A percentile compares a stretch with the other conserved stretches of the same genome.
These are phyloP conservation scores for Macaria notata DNA, from an alignment of 2,888 invertebrate species.

Conservation along the genomic window DNA sequence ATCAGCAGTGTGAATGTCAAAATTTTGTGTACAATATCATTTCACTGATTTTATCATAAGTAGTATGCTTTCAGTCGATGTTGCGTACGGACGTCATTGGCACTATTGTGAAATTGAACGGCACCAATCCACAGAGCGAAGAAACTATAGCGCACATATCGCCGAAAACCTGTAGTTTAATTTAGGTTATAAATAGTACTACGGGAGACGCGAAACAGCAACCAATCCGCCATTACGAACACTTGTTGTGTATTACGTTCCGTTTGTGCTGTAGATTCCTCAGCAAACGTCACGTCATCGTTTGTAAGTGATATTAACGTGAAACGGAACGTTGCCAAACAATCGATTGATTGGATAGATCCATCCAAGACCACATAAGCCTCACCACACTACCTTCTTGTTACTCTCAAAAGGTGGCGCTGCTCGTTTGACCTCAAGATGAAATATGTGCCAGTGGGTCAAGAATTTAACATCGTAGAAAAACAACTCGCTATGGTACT, in stretches of 20 bases:
- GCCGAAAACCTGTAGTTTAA: constrained; percentile 82
- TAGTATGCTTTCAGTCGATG: constrained; percentile 71
- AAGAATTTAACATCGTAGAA: constrained; percentile 14
- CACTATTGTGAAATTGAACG: constrained; percentile 75
- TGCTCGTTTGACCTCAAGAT: constrained; percentile 24
- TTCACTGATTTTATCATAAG: constrained; percentile 77
- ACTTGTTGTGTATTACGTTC: constrained; percentile 69
- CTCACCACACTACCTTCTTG: not conserved
- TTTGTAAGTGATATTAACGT: constrained; percentile 46
- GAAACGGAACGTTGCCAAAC: constrained; percentile 32
- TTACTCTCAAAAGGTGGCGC: constrained; percentile 35
- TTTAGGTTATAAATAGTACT: constrained; percentile 83
- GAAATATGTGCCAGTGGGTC: constrained; percentile 26
- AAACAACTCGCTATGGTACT: not conserved
- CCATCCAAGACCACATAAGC: not conserved
- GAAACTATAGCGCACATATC: constrained; percentile 81
- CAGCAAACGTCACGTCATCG: constrained; percentile 77
- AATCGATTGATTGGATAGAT: constrained; percentile 25
- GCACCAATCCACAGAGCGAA: constrained; percentile 77
- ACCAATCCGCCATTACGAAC: constrained; percentile 81
- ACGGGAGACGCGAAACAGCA: constrained; percentile 81
- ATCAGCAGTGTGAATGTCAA: constrained; percentile 81
- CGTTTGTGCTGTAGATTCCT: constrained; percentile 50
- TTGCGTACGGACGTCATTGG: constrained; percentile 75
- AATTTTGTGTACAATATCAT: constrained; percentile 81